Evolutionary conservation across 2,113 vertebrate genomes (phyloP), one percentile per base, ranked within the genome.

Genomic region (Chaetura pelagica): DNA sequence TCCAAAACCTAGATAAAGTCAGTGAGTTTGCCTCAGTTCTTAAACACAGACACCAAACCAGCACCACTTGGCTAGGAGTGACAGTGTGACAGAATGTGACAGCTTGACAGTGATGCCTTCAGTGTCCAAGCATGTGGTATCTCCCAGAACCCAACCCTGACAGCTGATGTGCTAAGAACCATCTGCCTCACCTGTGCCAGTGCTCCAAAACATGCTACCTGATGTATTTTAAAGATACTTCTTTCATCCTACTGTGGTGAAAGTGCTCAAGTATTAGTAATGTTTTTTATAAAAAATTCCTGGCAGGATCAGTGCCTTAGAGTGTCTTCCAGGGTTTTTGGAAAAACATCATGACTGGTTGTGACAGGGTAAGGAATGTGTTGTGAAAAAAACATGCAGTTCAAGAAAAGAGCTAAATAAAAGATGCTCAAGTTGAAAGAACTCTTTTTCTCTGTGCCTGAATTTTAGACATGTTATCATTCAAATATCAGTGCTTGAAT

Each of bases 351-450:
- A n/a, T 40, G 64, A 73, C 34, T 66, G 66, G 48, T 73, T 91
- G 61, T 91, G 86, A 85, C 64, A 88, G 59, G 79, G 21, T 64
- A 71, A 91, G 80, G 77, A 93, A 89, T 82, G 62, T 61, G 59
- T 91, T 97, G 61, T 94, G 52, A 91, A 83, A 94, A 94, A 94
- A 94, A 93, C n/a, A 90, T 38, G 73, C 84, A 59, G 83, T 40
- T 91, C 86, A 88, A 85, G 75, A 87, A 73, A 84, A 80, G 58
- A 88, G 51, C 51, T 83, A 59, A 85, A 87, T 61, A 87, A 94
- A 90, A 93, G 54, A 63, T 0, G 1, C 48, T 77, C 32, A 32
- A 87, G 27, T 40, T 80, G 78, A 91, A 95, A 93, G 63, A 84
- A 78, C n/a, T 7, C 12, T 61, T 87, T 82, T 89, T 64, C 58